Evolutionary conservation across 2,113 vertebrate species (phyloP), one percentile per base, ranked within the genome.

Genomic region (Marcusenius ussheri): DNA sequence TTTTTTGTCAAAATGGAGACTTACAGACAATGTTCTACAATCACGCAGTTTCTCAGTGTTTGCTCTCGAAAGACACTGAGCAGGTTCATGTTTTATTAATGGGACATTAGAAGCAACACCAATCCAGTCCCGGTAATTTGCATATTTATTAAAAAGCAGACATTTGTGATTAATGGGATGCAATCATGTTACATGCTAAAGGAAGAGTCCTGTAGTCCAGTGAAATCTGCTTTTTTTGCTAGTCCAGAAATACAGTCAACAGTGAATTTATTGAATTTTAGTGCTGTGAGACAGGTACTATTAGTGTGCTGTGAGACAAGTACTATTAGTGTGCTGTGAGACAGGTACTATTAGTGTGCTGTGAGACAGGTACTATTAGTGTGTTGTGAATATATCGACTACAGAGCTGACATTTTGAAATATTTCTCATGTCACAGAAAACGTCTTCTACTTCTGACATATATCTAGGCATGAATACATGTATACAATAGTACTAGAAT

Each of bases 71-170:
- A 88, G 88, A 92, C 90, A 92, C 92, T 88, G 92, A 92, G 93
- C 91, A 92, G 90, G 92, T 93, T 96, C 94, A 95, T 96, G 93
- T 94, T 95, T 95, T 95, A 96, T 96, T 95, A 95, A 96, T 94
- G 93, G 88, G 89, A 95, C 93, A 95, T 95, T 95, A 93, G 94
- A 93, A 92, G 93, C 93, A 94, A 95, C 94, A 95, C 94, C 94
- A 95, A 95, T 96, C 94, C 92, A 93, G 92, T 94, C 94, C 95
- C 94, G 92, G 90, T 89, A 90, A 96, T 95, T 96, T 96, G 95
- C 95, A 96, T 96, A 95, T 95, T 95, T 95, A 96, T 96, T 96
- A 95, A 95, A 96, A 96, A 93, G 88, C 91, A 93, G 95, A 95
- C 95, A 94, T 94, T 93, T 94, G 94, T 96, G 95, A 96, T 96